Evolutionary conservation across 1,140 invertebrate genomes (phyloP).

Genomic region (Drosophila yakuba): DNA sequence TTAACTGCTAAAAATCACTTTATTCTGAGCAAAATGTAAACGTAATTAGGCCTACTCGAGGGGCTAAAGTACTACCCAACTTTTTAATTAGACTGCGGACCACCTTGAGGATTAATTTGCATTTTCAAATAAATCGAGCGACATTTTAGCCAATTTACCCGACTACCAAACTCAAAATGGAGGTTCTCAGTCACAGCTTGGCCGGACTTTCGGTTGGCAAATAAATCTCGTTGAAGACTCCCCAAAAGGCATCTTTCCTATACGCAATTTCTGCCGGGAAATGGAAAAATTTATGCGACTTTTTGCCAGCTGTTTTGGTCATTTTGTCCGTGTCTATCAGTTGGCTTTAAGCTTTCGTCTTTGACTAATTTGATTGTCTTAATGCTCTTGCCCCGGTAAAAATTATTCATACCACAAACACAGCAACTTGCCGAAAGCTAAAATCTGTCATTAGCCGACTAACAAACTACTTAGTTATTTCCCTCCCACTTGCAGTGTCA

Average conservation of each 20-base stretch:
- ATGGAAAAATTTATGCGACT: constrained; percentile 16
- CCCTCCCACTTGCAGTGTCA: constrained; percentile 20
- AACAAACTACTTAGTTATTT: constrained; percentile 27
- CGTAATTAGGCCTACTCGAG: background rate
- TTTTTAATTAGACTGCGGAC: constrained; percentile 45
- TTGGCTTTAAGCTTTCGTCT: constrained; percentile 47
- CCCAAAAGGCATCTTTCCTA: constrained; percentile 21
- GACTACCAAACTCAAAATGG: background rate
- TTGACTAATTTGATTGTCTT: constrained; percentile 50
- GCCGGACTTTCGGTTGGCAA: background rate
- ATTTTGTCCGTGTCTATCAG: constrained; percentile 35
- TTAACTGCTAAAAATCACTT: too few relatives aligned
- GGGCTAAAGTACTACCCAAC: background rate
- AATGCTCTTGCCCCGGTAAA: constrained; percentile 30
- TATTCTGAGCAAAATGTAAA: background rate
- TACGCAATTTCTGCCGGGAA: constrained; percentile 22
- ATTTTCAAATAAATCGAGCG: constrained; percentile 43
- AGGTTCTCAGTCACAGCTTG: constrained; percentile 25
- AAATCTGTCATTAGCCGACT: constrained; percentile 36
- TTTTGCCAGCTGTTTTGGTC: constrained; percentile 18
- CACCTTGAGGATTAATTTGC: constrained; percentile 33
- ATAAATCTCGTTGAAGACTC: constrained; percentile 31
- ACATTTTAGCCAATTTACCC: constrained; percentile 40
- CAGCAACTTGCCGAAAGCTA: constrained; percentile 24
- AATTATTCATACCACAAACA: constrained; percentile 39